Conservation (phyloP, 1,140 invertebrate species). For the Lasioglossum baleicum region DNA sequence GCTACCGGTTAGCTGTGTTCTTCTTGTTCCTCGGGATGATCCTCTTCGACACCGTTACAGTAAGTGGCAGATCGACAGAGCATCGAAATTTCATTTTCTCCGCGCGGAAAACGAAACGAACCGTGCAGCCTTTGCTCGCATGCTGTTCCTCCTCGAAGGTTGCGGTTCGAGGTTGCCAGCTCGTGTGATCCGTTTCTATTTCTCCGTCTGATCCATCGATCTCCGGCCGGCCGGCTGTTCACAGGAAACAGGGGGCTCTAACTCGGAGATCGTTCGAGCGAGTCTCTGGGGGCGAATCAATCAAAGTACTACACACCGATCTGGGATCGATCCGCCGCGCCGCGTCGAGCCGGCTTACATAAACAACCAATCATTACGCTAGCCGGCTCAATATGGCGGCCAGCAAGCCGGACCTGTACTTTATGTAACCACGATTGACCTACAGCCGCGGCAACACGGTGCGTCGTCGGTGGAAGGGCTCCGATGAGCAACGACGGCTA, state of each 20-base stretch:
- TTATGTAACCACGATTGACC: conserved; percentile 32
- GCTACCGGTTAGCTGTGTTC: too few relatives aligned
- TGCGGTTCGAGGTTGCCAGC: background rate
- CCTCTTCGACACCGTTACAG: background rate
- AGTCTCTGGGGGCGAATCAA: too few relatives aligned
- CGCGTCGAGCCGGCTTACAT: background rate
- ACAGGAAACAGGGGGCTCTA: too few relatives aligned
- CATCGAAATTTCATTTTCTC: too few relatives aligned
- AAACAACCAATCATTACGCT: background rate
- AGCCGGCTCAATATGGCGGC: background rate
- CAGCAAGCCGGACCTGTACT: conserved; percentile 4
- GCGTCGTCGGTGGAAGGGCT: conserved; percentile 1
- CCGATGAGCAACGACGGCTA: background rate
- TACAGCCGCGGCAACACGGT: background rate
- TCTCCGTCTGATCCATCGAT: background rate
- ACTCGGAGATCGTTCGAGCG: background rate
- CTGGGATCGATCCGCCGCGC: background rate
- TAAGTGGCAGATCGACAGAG: background rate
- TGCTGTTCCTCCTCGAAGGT: background rate
- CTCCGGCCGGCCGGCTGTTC: too few relatives aligned
- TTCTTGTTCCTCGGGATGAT: background rate
- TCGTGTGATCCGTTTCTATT: background rate
- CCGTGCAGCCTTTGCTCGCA: background rate
- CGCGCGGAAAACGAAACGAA: too few relatives aligned
- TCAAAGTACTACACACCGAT: background rate